Percentiles rank a stretch among this genome's conserved stretches.
Conservation (phyloP, 2,113 vertebrate genomes). For the Hiodon alosoides region DNA sequence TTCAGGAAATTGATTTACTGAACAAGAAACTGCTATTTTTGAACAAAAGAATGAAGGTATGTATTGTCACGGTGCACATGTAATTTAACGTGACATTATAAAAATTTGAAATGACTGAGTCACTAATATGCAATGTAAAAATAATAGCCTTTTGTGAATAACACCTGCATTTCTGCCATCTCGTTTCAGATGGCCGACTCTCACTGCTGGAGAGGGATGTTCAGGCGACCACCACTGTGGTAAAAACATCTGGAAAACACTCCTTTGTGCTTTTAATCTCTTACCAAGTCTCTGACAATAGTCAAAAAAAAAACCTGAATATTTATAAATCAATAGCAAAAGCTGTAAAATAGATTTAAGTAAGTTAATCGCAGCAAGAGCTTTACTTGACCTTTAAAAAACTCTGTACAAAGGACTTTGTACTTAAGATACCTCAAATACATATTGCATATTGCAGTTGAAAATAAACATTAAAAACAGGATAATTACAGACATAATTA, state of each 20-base stretch:
- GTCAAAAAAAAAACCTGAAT: no score
- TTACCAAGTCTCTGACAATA: no score
- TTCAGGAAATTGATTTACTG: conserved; percentile 60
- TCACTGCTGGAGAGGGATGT: conserved; percentile 55
- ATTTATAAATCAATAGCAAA: no score
- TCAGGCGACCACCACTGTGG: conserved; percentile 61
- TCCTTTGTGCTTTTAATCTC: neutral
- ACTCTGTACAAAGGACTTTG: no score
- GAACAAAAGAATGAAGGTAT: conserved; percentile 62
- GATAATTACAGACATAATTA: no score
- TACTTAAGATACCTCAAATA: no score
- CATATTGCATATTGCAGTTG: no score
- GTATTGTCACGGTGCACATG: neutral
- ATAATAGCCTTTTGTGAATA: neutral
- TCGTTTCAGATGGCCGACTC: conserved; percentile 58
- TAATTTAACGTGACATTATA: neutral
- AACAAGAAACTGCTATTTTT: conserved; percentile 63
- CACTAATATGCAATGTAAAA: neutral
- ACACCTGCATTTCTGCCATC: neutral
- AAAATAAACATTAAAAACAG: no score
- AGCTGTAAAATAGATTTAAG: no score
- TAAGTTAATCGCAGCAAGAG: no score
- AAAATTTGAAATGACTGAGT: neutral
- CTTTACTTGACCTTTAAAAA: no score
- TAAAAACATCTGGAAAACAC: conserved; percentile 30